Evolutionary conservation across 2,888 invertebrate genomes (phyloP), one percentile per base, ranked within the genome.

Genomic region (Dynastes grantii): DNA sequence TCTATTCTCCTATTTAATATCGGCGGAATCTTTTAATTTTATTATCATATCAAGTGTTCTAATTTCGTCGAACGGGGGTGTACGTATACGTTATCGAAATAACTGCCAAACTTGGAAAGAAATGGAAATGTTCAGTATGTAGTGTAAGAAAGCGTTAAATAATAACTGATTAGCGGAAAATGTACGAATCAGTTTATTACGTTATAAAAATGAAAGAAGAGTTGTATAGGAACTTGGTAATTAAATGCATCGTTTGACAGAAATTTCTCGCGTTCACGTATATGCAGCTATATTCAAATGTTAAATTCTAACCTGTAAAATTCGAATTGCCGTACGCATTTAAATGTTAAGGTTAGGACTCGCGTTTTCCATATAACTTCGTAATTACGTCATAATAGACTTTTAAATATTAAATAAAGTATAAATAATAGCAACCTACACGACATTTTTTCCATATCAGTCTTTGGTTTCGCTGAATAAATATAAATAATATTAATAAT

Each of bases 381-480:
- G 45, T 45, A 45, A 16, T 22, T 58, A 58, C 53, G 16, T 58
- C 45, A 45, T 45, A 2, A 58, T 58, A 58, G 22, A 22, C 8
- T 75, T 70, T 80, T 73, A 51, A 73, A 81, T 71, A 79, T 78
- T 78, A 80, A 77, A 80, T 78, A 78, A 81, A 78, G 78, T 79
- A 79, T 75, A 75, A 75, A 75, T 75, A 75, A 75, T 75, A 75
- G 61, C 61, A 81, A 79, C 80, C 79, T 80, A 78, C 78, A 80
- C 80, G 82, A 82, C 82, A 82, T 82, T 83, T 82, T 82, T 37
- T 78, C 78, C 80, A 55, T 76, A 76, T 80, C 83, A 83, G 83
- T 83, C 83, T 83, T 83, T 83, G 83, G 83, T 81, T 81, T 81
- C 79, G 78, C 79, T 82, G 81, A 83, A 82, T 82, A 83, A 83